Conservation (phyloP, 2,113 vertebrate genomes). For the Corythornis vintsioides region DNA sequence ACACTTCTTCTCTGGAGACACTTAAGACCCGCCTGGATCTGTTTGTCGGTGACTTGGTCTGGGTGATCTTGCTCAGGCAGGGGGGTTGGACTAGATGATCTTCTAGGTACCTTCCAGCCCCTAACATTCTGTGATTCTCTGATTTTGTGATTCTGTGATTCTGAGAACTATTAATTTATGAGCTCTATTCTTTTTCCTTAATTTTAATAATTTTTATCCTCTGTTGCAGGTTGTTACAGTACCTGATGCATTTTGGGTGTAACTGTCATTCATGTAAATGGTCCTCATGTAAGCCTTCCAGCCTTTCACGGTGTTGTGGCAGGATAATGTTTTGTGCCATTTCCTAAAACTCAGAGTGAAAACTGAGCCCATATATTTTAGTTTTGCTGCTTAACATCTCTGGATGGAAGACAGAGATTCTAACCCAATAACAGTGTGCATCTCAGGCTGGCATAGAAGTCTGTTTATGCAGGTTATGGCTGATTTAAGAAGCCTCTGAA, state of each 20-base stretch:
- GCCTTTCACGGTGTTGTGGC: not conserved
- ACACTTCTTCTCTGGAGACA: too few species aligned
- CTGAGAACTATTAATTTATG: not conserved
- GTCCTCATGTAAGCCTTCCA: not conserved
- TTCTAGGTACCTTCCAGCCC: too few species aligned
- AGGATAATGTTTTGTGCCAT: not conserved
- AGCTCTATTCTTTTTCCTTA: not conserved
- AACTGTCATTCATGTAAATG: not conserved
- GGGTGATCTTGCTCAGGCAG: too few species aligned
- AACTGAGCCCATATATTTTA: not conserved
- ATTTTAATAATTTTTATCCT: not conserved
- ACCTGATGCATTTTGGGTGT: not conserved
- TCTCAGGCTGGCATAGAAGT: conserved; percentile 19
- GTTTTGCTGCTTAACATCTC: conserved; percentile 2
- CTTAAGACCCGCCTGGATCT: too few species aligned
- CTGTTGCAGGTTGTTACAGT: not conserved
- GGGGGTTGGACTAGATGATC: too few species aligned
- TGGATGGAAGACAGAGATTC: conserved; percentile 1
- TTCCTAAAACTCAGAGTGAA: not conserved
- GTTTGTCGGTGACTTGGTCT: too few species aligned
- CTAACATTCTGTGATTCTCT: too few species aligned
- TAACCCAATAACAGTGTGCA: conserved; percentile 29
- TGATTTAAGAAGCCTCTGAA: conserved; percentile 74
- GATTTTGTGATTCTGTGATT: too few species aligned
- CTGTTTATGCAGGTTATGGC: conserved; percentile 67